These are phyloP conservation scores for Apamea monoglypha DNA, from an alignment of 2,888 invertebrate species.

Conservation along the genomic window DNA sequence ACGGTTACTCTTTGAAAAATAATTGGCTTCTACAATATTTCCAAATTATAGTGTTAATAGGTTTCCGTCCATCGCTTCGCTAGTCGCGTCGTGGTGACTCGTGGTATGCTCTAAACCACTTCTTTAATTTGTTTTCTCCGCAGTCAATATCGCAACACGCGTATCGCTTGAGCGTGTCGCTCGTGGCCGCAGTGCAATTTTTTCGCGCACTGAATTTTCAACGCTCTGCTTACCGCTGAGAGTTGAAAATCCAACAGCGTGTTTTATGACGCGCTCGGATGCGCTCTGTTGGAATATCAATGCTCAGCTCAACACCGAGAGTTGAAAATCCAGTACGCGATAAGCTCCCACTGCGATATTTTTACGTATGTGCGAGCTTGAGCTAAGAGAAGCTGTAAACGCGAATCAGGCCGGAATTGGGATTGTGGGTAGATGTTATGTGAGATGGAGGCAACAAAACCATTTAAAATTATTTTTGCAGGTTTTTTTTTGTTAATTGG, in stretches of 20 bases:
- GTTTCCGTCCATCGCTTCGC: not conserved
- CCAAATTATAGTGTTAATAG: not conserved
- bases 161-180: not conserved
- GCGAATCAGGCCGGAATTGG: slow-evolving; percentile 56
- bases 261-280: not conserved
- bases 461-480: not conserved
- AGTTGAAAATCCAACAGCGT: too few relatives aligned
- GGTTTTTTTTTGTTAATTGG: not conserved
- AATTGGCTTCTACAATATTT: not conserved
- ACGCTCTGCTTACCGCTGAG: too few relatives aligned
- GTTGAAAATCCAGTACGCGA: not conserved
- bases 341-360: not conserved
- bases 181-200: too few relatives aligned
- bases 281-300: not conserved
- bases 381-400: slow-evolving; percentile 64
- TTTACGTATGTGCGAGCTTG: not conserved
- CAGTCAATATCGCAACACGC: too few relatives aligned
- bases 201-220: too few relatives aligned
- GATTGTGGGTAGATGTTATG: slow-evolving; percentile 17
- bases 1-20: not conserved
- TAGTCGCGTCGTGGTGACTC: too few relatives aligned
- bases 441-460: not conserved
- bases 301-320: not conserved
- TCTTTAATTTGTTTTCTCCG: not conserved
- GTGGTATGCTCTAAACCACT: not conserved